Percentiles rank a stretch among this genome's conserved stretches.
These are phyloP conservation scores for Urocitellus parryii DNA, from an alignment of 2,113 vertebrate species.

Conservation along the genomic window DNA sequence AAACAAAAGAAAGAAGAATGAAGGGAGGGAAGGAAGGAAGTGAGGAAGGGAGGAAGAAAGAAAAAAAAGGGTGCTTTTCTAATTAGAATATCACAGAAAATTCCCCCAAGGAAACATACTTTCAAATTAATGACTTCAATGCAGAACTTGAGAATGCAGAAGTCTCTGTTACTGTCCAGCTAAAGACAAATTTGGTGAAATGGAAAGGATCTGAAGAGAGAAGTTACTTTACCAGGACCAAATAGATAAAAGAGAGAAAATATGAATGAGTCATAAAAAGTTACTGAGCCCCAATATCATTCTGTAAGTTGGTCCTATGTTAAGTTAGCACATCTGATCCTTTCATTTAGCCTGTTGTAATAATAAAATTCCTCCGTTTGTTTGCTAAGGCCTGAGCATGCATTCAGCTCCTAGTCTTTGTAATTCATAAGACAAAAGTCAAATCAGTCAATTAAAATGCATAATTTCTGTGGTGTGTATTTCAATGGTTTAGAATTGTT, in stretches of 20 bases:
- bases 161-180: neutral
- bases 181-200: neutral
- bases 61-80: neutral
- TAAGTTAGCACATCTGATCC: conserved; percentile 63
- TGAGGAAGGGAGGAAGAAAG: fast-evolving
- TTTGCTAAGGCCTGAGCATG: conserved; percentile 57
- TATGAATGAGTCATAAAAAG: conserved; percentile 56
- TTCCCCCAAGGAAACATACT: neutral
- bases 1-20: neutral
- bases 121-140: neutral
- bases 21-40: neutral
- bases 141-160: neutral
- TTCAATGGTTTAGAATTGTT: conserved; percentile 36
- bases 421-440: conserved; percentile 46
- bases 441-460: conserved; percentile 76
- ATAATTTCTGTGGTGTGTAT: neutral
- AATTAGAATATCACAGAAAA: neutral
- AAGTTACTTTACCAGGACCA: neutral
- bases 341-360: neutral
- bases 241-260: neutral
- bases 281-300: conserved; percentile 45
- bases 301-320: conserved; percentile 38
- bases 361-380: conserved; percentile 41
- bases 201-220: neutral
- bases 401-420: neutral